Evolutionary conservation across 2,888 invertebrate genomes (phyloP).

Genomic region (Volucella zonaria): DNA sequence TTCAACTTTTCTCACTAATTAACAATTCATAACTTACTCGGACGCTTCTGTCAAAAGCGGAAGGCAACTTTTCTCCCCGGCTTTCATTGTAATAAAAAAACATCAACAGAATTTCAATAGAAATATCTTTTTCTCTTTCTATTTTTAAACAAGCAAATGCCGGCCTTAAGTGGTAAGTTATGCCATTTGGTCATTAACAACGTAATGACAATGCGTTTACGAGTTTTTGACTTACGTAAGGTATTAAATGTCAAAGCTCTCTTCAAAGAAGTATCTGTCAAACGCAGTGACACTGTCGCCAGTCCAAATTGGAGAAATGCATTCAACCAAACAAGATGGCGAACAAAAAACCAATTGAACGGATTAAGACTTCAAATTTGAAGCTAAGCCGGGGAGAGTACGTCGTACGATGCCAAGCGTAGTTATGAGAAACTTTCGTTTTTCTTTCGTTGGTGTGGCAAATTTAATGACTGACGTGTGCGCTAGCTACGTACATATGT

Average conservation of each 20-base stretch:
- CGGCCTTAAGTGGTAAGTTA: not conserved
- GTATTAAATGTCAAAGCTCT: slow-evolving; percentile 40
- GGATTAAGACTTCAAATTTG: not conserved
- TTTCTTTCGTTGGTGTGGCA: slow-evolving; percentile 31
- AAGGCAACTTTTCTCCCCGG: not conserved
- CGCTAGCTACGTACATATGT: not conserved
- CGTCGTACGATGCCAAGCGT: not conserved
- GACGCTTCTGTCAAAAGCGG: not conserved
- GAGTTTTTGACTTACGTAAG: slow-evolving; percentile 19
- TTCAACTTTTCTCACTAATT: slow-evolving; percentile 5
- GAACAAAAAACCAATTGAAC: slow-evolving; percentile 40
- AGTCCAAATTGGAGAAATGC: slow-evolving; percentile 24
- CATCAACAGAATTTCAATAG: slow-evolving; percentile 26
- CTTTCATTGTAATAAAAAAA: slow-evolving; percentile 20
- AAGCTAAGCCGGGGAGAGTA: not conserved
- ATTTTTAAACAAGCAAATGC: not conserved
- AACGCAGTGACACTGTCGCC: slow-evolving; percentile 41
- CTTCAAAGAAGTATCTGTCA: slow-evolving; percentile 8
- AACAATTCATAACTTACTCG: slow-evolving; percentile 26
- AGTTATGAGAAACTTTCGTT: slow-evolving; percentile 55
- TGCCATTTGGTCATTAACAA: not conserved
- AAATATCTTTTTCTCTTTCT: not conserved
- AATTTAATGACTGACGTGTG: slow-evolving; percentile 29
- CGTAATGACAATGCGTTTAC: slow-evolving; percentile 10
- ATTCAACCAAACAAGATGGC: not conserved